Base-by-base conservation (phyloP, 1,140 invertebrate species). In the Drosophila seguyi region DNA sequence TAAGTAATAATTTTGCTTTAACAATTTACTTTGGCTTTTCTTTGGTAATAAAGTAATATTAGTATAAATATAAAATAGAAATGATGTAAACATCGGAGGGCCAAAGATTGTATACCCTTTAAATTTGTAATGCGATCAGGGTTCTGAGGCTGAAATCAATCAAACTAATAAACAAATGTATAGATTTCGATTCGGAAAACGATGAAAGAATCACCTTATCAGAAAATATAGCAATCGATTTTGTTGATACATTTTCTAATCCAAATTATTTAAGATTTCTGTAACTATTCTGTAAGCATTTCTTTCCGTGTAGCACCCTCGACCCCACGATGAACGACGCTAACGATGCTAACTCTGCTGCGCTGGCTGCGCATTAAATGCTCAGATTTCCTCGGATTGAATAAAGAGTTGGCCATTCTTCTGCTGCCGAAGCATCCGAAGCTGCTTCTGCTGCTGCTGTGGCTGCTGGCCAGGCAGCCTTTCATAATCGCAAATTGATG, bases 401-500 rank as follows among this genome's bases (percentile, higher is more conserved):
- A 90, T 88, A 80, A 80, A 88, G 84, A 88, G 85, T 88, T 76
- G 85, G 38, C 73, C 76, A 88, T 88, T 88, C 85, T 88, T 68
- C 66, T 53, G 61, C 56, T 52, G 65, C 42, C 61, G 45, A 29
- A 36, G 67, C 59, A 59, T 57, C 36, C 38, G 42, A 25, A 56
- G 73, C 57, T 75, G 72, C 45, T 59, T 42, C 27, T 62, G 58
- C 25, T 62, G 72, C 25, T 31, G 55, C n/a, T 75, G 71, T 42
- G 68, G 34, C 13, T 76, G 77, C 79, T 60, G 83, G 84, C 83
- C 80, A 88, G 83, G 83, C 83, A 87, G 84, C 83, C 83, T 87
- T 87, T 87, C 83, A 87, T 87, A 88, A 87, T 87, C 83, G 84
- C 84, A 87, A 87, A 87, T 87, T 87, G 83, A 87, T 87, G 83